Evolutionary conservation across 2,888 invertebrate species (phyloP).

Genomic region (Metallyticus violacea): DNA sequence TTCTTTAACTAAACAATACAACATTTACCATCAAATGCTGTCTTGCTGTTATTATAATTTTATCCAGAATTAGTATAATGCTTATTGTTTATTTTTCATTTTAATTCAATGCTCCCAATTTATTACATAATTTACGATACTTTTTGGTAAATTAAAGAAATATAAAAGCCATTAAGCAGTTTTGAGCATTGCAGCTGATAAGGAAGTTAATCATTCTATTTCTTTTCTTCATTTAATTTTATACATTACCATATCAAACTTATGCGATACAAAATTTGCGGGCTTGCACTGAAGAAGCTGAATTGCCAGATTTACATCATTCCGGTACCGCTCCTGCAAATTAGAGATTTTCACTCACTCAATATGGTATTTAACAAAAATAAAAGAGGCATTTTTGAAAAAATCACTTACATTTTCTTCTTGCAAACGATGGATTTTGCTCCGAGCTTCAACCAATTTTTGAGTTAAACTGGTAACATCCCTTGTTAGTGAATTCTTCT

Average conservation of each 20-base stretch:
- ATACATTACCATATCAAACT: constrained; percentile 73
- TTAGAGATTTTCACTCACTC: constrained; percentile 17
- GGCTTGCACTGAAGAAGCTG: constrained; percentile 94
- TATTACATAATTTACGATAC: too few species aligned
- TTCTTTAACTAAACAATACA: too few species aligned
- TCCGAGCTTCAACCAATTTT: constrained; percentile 79
- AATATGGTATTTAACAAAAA: background rate
- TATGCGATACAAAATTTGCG: constrained; percentile 89
- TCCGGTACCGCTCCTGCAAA: constrained; percentile 89
- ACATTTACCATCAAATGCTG: too few species aligned
- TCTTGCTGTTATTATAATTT: too few species aligned
- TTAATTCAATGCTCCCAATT: too few species aligned
- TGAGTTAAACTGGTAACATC: constrained; percentile 84
- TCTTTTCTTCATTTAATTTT: too few species aligned
- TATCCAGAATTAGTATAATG: too few species aligned
- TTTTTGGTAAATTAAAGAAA: too few species aligned
- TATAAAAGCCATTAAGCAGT: too few species aligned
- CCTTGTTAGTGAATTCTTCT: constrained; percentile 80
- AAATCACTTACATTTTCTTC: constrained; percentile 73
- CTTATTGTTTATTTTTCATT: too few species aligned
- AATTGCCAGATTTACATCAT: constrained; percentile 90
- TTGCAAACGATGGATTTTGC: constrained; percentile 75
- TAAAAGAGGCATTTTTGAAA: background rate
- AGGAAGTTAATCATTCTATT: too few species aligned
- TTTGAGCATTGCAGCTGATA: too few species aligned